These are phyloP conservation scores for Bedellia somnulentella DNA, from an alignment of 2,888 invertebrate genomes.

Conservation along the genomic window DNA sequence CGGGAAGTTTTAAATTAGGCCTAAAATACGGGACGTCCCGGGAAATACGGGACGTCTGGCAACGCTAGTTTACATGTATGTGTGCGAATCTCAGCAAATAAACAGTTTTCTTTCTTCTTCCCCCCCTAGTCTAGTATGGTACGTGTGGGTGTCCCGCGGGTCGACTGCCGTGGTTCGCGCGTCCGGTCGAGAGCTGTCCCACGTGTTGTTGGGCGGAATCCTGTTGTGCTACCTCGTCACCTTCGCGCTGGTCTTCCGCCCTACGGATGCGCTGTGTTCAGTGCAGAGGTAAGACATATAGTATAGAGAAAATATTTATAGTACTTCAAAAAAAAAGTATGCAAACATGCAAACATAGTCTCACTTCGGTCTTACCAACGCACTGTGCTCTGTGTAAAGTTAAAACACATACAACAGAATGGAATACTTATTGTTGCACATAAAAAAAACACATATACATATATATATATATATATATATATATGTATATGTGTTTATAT, in stretches of 20 bases:
- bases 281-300: constrained; percentile 70
- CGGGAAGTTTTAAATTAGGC: too few species aligned
- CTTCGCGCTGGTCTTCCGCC: constrained; percentile 84
- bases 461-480: too few species aligned
- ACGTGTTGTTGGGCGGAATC: constrained; percentile 87
- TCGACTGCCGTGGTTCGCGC: constrained; percentile 97
- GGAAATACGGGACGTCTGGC: too few species aligned
- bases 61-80: too few species aligned
- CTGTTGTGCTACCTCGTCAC: constrained; percentile 90
- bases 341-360: background rate
- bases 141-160: constrained; percentile 83
- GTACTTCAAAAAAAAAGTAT: background rate
- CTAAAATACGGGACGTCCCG: too few species aligned
- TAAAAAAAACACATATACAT: too few species aligned
- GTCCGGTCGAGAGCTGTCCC: constrained; percentile 86
- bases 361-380: background rate
- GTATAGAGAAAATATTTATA: too few species aligned
- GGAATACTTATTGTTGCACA: too few species aligned
- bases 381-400: background rate
- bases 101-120: background rate
- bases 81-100: background rate
- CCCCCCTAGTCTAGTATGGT: constrained; percentile 64
- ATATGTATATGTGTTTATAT: too few species aligned
- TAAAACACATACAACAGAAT: too few species aligned
- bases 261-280: constrained; percentile 85